Base-by-base conservation (phyloP, 2,888 invertebrate species). In the Erebia palarica region DNA sequence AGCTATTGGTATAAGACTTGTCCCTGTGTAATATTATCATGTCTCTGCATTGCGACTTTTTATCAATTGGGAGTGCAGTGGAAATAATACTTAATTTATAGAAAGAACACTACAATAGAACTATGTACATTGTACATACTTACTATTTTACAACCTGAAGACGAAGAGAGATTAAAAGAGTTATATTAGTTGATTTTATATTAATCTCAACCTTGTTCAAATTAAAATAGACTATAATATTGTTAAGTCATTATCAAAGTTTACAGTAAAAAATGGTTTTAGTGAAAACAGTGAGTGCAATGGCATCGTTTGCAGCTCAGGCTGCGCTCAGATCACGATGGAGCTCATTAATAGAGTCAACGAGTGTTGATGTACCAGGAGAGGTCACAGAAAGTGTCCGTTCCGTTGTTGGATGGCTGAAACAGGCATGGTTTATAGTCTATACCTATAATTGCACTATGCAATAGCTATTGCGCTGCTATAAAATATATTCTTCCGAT, bases 391-490 rank as follows among this genome's bases (percentile, higher is more conserved):
- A 95, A 79, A 95, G 96, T 82, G 95, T 96, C 79, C 94, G 96
- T 77, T 96, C 96, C 79, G 96, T 96, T 82, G 96, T 96, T 77
- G 96, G 96, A 91, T 96, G 96, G 96, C 94, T 96, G 67, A 96
- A 96, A 94, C 96, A 96, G 96, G 96, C 94, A 94, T 79, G 88
- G 77, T 55, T 27, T 55, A 71, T 69, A 68, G 47, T 47, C 47
- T 47, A 47, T 11, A 11, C 11, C 11, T 5, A 21, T 70, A 59
- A 61, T 60, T 42, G 51, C 42, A 61, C 44, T 47, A 14, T 21
- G 60, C 42, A 60, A 42, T 18, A 16, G 10, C 18, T 55, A 55
- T 10, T 55, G 18, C 18, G 27, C 13, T 36, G 36, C 36, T 60
- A 36, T 21, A 59, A 49, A 4, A 60, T 36, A 51, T 51, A 49